These are phyloP conservation scores for Ascidia mentula DNA, from an alignment of 23 tunicate genomes.

Conservation along the genomic window DNA sequence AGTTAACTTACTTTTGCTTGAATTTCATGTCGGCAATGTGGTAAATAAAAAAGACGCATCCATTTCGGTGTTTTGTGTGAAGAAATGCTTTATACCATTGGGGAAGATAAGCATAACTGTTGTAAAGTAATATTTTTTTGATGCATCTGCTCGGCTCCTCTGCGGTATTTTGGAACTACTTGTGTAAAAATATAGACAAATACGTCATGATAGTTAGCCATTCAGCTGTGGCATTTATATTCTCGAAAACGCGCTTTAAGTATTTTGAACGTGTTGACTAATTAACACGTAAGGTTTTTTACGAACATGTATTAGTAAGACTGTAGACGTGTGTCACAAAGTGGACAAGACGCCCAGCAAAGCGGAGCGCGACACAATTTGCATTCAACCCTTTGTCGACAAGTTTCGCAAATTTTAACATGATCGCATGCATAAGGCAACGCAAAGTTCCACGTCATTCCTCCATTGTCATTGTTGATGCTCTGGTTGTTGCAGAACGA, in stretches of 20 bases:
- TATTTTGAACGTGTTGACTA: too few relatives aligned
- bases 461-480: neutral
- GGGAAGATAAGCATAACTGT: too few relatives aligned
- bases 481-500: slow-evolving; percentile 15
- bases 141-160: neutral
- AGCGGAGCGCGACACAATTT: slow-evolving; percentile 40
- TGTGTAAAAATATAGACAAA: neutral
- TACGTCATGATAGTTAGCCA: too few relatives aligned
- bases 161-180: neutral
- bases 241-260: too few relatives aligned
- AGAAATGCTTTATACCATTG: too few relatives aligned
- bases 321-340: slow-evolving; percentile 46
- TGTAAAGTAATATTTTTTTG: neutral
- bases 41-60: too few relatives aligned
- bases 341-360: slow-evolving; percentile 49
- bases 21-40: too few relatives aligned
- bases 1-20: too few relatives aligned
- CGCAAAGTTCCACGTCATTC: neutral
- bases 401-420: slow-evolving; percentile 20
- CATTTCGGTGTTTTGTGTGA: too few relatives aligned
- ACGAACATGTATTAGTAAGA: neutral
- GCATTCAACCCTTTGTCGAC: slow-evolving; percentile 30
- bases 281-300: neutral
- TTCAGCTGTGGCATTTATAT: too few relatives aligned
- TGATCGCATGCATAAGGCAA: slow-evolving; percentile 51